Conservation (phyloP, 2,888 invertebrate species). For the Noctua fimbriata region DNA sequence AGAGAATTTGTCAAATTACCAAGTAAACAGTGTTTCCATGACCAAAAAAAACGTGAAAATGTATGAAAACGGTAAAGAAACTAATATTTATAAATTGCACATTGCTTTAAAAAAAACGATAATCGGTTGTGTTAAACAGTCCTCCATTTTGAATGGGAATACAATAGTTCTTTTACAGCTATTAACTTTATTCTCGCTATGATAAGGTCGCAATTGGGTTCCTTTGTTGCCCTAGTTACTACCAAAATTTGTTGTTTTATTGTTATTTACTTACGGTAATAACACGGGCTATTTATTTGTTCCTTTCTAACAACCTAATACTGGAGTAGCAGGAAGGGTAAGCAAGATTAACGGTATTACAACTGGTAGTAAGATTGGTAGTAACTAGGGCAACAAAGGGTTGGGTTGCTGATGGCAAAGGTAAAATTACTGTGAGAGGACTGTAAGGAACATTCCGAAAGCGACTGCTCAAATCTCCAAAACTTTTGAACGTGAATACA, state of each 20-base stretch:
- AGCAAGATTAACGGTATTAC: too few relatives aligned
- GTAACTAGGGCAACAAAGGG: too few relatives aligned
- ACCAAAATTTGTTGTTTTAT: too few relatives aligned
- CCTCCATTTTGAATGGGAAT: slow-evolving; percentile 7
- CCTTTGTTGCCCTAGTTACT: too few relatives aligned
- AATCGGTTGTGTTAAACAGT: slow-evolving; percentile 13
- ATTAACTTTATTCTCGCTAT: neutral
- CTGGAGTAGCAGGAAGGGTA: too few relatives aligned
- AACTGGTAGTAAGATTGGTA: too few relatives aligned
- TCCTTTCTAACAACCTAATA: too few relatives aligned
- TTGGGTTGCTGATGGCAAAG: too few relatives aligned
- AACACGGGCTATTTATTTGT: too few relatives aligned
- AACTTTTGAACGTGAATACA: too few relatives aligned
- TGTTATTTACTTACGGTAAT: too few relatives aligned
- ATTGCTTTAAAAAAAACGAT: neutral
- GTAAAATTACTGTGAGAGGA: neutral
- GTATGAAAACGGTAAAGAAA: slow-evolving; percentile 1
- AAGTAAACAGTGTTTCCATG: neutral
- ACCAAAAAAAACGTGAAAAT: neutral
- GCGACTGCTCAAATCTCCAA: neutral
- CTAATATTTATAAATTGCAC: slow-evolving; percentile 1
- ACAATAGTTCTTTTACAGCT: neutral
- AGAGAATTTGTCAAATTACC: neutral
- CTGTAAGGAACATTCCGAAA: neutral
- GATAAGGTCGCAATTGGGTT: too few relatives aligned